Percentiles rank a stretch among this genome's conserved stretches.
Conservation (phyloP, 92 coral and sea anemone genomes). For the Paramuricea clavata region DNA sequence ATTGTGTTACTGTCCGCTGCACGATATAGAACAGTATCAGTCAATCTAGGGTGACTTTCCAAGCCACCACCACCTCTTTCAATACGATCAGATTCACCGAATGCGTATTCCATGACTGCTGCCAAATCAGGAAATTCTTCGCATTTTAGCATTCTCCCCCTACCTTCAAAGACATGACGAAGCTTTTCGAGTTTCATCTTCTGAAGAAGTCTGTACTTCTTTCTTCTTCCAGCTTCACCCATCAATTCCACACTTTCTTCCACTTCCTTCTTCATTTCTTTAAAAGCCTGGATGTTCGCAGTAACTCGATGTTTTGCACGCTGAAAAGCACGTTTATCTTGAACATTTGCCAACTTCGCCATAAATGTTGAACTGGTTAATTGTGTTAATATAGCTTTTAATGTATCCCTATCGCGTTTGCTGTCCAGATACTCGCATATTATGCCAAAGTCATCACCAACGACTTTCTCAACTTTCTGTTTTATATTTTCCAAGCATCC, state of each 20-base stretch:
- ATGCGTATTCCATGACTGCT: constrained; percentile 42
- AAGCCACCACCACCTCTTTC: constrained; percentile 53
- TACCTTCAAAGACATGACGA: constrained; percentile 43
- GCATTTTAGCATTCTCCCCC: constrained; percentile 58
- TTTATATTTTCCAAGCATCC: neutral
- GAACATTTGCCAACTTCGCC: constrained; percentile 37
- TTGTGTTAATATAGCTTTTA: constrained; percentile 42
- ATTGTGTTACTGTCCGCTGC: constrained; percentile 50
- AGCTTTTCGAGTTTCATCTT: constrained; percentile 22
- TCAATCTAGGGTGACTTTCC: constrained; percentile 65
- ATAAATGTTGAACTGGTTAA: constrained; percentile 47
- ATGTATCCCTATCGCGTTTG: constrained; percentile 44
- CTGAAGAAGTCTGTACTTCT: neutral
- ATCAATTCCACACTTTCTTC: neutral
- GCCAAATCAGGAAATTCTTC: constrained; percentile 66
- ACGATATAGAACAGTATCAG: constrained; percentile 33
- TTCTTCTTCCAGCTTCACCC: constrained; percentile 34
- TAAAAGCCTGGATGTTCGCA: neutral
- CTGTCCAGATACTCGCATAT: constrained; percentile 37
- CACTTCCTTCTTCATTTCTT: constrained; percentile 29
- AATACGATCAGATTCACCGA: constrained; percentile 49
- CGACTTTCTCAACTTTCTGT: neutral
- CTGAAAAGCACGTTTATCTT: constrained; percentile 29
- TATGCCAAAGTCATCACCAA: neutral
- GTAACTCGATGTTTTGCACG: constrained; percentile 6